These are phyloP conservation scores for Sebastes paucispinis DNA, from an alignment of 2,797 vertebrate genomes.

Conservation along the genomic window DNA sequence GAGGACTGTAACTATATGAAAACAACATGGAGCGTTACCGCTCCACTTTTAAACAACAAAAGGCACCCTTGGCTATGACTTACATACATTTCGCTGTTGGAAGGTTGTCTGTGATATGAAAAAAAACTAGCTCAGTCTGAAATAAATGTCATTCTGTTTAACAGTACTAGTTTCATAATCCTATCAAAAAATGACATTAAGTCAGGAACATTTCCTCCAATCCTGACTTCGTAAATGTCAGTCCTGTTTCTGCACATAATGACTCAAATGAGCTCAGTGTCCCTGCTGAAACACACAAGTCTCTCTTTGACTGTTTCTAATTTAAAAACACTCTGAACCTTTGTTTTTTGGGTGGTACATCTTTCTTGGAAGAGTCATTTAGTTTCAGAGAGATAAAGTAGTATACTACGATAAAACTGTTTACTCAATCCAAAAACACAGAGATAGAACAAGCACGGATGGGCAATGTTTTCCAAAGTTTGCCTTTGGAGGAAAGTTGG, in stretches of 20 bases:
- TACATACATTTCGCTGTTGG: neutral
- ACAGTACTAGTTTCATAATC: neutral
- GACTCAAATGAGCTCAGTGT: neutral
- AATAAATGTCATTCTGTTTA: neutral
- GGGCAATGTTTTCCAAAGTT: neutral
- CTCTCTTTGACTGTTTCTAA: neutral
- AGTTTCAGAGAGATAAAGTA: neutral
- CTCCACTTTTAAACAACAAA: neutral
- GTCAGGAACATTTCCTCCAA: neutral
- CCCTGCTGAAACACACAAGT: neutral
- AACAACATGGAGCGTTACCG: neutral
- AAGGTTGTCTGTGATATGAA: neutral
- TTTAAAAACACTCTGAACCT: neutral
- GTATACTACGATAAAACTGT: neutral
- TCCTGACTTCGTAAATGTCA: neutral
- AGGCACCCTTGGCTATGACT: neutral
- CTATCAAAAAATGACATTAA: neutral
- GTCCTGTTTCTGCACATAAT: neutral
- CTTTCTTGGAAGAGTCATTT: neutral
- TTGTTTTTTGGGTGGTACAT: neutral
- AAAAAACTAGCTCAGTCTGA: neutral
- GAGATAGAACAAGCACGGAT: neutral
- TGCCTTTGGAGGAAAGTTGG: neutral
- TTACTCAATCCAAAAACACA: neutral
- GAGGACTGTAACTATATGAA: neutral